Evolutionary conservation across 1,140 invertebrate genomes (phyloP).

Genomic region (Chionoecetes opilio): DNA sequence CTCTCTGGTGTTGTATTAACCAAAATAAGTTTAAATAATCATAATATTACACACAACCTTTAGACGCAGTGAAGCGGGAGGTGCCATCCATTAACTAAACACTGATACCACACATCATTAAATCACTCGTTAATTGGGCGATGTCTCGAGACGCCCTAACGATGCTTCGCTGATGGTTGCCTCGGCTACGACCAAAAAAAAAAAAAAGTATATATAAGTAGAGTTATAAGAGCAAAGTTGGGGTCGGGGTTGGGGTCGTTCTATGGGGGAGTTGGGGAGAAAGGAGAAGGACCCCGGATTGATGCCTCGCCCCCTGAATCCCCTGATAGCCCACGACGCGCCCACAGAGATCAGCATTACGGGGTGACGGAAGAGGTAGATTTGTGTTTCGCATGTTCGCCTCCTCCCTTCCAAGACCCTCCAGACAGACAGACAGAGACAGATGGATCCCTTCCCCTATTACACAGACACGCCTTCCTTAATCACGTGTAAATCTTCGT

Average conservation of each 20-base stretch:
- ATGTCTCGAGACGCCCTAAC: slow-evolving; percentile 31
- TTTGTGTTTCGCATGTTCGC: slow-evolving; percentile 36
- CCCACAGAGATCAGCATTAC: slow-evolving; percentile 15
- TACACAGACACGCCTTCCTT: no score
- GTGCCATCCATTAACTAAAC: slow-evolving; percentile 46
- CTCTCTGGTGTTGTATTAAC: no score
- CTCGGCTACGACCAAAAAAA: not conserved
- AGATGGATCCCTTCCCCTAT: no score
- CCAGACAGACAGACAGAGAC: no score
- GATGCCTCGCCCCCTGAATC: not conserved
- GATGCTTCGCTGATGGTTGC: slow-evolving; percentile 41
- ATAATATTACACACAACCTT: not conserved
- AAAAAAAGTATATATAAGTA: no score
- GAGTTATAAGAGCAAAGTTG: not conserved
- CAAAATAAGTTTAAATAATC: no score
- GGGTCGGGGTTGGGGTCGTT: not conserved
- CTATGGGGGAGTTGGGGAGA: not conserved
- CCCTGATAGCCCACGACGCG: slow-evolving; percentile 3
- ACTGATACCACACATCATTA: slow-evolving; percentile 54
- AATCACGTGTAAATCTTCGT: no score
- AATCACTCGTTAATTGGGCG: slow-evolving; percentile 47
- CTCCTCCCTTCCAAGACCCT: not conserved
- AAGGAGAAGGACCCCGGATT: not conserved
- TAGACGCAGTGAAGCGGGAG: not conserved
- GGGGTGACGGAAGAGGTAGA: not conserved